phyloP scores from a whole-genome alignment of 1,140 invertebrate species.

The Zaprionus taronus region DNA sequence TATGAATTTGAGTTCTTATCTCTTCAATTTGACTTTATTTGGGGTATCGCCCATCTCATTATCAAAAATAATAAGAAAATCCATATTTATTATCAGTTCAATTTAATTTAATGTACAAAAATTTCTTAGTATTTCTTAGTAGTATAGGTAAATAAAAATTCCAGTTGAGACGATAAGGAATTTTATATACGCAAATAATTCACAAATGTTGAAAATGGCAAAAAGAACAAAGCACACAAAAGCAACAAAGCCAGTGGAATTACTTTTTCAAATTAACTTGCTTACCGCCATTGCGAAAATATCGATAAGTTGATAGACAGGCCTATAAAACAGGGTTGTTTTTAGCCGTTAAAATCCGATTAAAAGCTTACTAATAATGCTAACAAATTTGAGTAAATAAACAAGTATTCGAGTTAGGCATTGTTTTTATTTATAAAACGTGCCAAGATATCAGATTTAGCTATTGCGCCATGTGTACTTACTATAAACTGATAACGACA shows the following conservation, averaged over 20 bases:
- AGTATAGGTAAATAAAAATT: background rate
- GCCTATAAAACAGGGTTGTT: background rate
- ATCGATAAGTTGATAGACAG: background rate
- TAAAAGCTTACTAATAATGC: background rate
- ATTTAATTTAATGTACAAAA: background rate
- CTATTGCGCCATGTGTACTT: background rate
- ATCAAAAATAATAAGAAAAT: background rate
- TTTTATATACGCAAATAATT: no score
- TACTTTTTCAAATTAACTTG: background rate
- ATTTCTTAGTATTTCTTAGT: background rate
- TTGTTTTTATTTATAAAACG: background rate
- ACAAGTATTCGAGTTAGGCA: background rate
- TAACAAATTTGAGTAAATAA: background rate
- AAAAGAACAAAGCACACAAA: background rate
- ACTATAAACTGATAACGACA: slow-evolving; percentile 4
- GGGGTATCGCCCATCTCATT: background rate
- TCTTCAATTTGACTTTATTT: background rate
- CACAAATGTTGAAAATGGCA: background rate
- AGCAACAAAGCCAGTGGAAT: background rate
- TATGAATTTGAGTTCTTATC: background rate
- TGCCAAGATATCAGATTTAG: background rate
- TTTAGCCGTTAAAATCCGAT: background rate
- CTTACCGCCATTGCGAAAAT: background rate
- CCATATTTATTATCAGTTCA: background rate
- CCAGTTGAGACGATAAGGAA: no score